phyloP scores from a whole-genome alignment of 2,888 invertebrate genomes.

The Drosophila pseudotalamancana region DNA sequence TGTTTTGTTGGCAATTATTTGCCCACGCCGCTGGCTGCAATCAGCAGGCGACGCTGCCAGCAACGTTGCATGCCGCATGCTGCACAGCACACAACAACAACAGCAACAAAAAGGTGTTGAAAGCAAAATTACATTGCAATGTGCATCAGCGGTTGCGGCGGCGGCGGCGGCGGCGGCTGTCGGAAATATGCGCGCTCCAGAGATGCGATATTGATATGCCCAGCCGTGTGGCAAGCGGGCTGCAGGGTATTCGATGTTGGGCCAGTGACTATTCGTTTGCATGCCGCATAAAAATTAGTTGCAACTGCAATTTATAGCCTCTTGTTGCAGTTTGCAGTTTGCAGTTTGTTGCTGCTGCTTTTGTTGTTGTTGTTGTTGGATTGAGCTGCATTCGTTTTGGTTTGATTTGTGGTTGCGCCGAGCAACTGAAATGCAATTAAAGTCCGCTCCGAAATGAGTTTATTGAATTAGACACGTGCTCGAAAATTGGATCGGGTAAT shows the following conservation, averaged over 20 bases:
- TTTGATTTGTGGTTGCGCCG: slow-evolving; percentile 50
- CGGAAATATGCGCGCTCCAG: slow-evolving; percentile 70
- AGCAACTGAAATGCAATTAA: slow-evolving; percentile 61
- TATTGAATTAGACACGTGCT: slow-evolving; percentile 78
- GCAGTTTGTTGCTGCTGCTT: slow-evolving; percentile 18
- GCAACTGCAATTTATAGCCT: slow-evolving; percentile 68
- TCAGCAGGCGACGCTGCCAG: slow-evolving; percentile 56
- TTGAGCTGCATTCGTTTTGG: slow-evolving; percentile 56
- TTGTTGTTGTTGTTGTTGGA: slow-evolving; percentile 25
- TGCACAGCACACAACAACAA: slow-evolving; percentile 34
- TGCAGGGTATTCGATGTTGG: slow-evolving; percentile 3
- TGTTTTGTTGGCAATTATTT: slow-evolving; percentile 75
- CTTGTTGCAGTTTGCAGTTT: slow-evolving; percentile 25
- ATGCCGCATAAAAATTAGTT: slow-evolving; percentile 75
- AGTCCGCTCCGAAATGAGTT: slow-evolving; percentile 52
- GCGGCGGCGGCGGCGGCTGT: slow-evolving; percentile 56
- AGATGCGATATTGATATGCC: slow-evolving; percentile 78
- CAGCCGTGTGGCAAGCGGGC: slow-evolving; percentile 8
- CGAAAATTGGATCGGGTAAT: slow-evolving; percentile 50
- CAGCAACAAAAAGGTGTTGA: slow-evolving; percentile 71
- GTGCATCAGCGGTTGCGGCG: slow-evolving; percentile 53
- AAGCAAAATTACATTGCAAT: slow-evolving; percentile 79
- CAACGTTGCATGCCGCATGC: slow-evolving; percentile 65
- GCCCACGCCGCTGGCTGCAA: slow-evolving; percentile 75
- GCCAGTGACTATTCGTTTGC: slow-evolving; percentile 58